Evolutionary conservation across 2,888 invertebrate genomes (phyloP), one percentile per base, ranked within the genome.

Genomic region (Spicauda simplicius): DNA sequence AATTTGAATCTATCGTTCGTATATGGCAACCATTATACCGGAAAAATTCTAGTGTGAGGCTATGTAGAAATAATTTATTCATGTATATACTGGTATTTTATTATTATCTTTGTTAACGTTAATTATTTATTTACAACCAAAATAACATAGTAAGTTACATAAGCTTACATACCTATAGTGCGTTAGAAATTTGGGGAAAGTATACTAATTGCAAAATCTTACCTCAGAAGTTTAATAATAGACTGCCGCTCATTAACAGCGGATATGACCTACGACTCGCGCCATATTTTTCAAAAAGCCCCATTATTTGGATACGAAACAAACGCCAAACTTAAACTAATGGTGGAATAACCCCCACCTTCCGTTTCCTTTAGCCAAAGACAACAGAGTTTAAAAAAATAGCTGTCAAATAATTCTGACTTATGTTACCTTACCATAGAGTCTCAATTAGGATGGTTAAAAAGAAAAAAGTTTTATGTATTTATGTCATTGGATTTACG

Each of bases 261-360:
- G 68, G 68, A 58, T 68, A n/a, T 69, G 70, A 76, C 76, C 77
- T 77, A 70, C 75, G 71, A 76, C 77, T 76, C 69, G 56, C 25
- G 30, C 63, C 70, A 59, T 74, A 77, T 82, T 78, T 75, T 75
- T 77, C 79, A 80, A 80, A 78, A 76, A 69, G 74, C 69, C 73
- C 76, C 75, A 73, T 75, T 75, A 74, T 73, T 71, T 72, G 71
- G 73, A 76, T 74, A 72, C 62, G 73, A 76, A 72, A 76, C 76
- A 79, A 80, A 77, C 77, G 74, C 73, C 71, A 73, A 70, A 69
- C 70, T 72, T 69, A 75, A 69, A 75, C 76, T 80, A 78, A 82
- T 80, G 80, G 78, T 82, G 81, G 83, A 82, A 74, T 83, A 76
- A 85, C 83, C 85, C 74, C 75, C 74, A 82, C 82, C 84, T 85